phyloP scores from a whole-genome alignment of 2,888 invertebrate genomes.

The Phasia obesa region DNA sequence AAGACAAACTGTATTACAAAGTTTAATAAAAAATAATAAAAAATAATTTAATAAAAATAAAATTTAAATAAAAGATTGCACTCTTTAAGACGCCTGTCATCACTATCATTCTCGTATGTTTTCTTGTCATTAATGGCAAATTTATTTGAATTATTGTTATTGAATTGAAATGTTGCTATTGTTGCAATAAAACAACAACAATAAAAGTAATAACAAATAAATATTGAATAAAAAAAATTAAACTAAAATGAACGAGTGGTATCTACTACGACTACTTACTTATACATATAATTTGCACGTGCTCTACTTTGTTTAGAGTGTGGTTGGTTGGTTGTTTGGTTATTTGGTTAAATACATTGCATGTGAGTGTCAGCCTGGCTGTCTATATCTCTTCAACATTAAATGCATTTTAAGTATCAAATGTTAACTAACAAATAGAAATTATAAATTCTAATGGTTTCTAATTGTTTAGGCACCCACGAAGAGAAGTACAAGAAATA shows the following conservation, averaged over 20 bases:
- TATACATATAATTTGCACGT: conserved; percentile 72
- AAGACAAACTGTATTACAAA: no score
- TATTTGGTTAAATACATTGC: conserved; percentile 18
- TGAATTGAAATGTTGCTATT: conserved; percentile 52
- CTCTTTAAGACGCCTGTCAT: background rate
- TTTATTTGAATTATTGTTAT: conserved; percentile 59
- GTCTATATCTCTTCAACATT: conserved; percentile 21
- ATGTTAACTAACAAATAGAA: background rate
- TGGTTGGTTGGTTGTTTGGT: conserved; percentile 14
- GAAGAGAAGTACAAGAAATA: background rate
- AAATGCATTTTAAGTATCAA: conserved; percentile 46
- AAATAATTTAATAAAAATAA: no score
- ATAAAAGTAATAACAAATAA: conserved; percentile 34
- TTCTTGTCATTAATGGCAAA: conserved; percentile 56
- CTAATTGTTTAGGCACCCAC: conserved; percentile 36
- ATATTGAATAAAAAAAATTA: conserved; percentile 42
- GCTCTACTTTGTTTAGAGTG: conserved; percentile 71
- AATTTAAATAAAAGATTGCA: no score
- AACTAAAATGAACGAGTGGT: conserved; percentile 20
- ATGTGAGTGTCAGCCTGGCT: conserved; percentile 9
- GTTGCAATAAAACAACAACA: conserved; percentile 31
- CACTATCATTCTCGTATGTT: conserved; percentile 16
- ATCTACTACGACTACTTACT: background rate
- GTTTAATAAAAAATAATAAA: no score
- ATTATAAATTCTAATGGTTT: conserved; percentile 66